phyloP scores from a whole-genome alignment of 2,797 vertebrate species.

The Crenuchus spilurus region DNA sequence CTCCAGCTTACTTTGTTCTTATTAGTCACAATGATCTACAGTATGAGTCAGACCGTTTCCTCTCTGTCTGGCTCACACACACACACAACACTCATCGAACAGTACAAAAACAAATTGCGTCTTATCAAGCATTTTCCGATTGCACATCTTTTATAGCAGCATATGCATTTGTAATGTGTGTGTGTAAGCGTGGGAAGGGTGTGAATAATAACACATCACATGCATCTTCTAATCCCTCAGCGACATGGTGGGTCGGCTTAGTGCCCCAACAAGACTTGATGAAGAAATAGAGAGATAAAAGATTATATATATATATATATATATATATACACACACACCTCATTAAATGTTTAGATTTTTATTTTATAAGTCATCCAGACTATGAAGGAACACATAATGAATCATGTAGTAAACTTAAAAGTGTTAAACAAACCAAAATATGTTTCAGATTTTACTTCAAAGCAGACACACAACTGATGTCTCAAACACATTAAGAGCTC shows the following conservation, averaged over 20 bases:
- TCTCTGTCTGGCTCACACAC: not conserved
- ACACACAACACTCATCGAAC: not conserved
- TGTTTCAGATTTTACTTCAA: too few relatives aligned
- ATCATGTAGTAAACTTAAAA: too few relatives aligned
- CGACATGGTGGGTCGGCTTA: slow-evolving; percentile 1
- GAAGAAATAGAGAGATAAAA: not conserved
- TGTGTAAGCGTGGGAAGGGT: slow-evolving; percentile 19
- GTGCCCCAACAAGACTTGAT: not conserved
- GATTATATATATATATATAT: too few relatives aligned
- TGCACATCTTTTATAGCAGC: slow-evolving; percentile 19
- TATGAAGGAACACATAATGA: too few relatives aligned
- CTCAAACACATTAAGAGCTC: too few relatives aligned
- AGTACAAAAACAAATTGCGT: not conserved
- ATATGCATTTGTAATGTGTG: not conserved
- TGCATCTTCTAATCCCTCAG: slow-evolving; percentile 5
- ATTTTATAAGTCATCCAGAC: too few relatives aligned
- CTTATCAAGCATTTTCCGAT: not conserved
- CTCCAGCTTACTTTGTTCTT: not conserved
- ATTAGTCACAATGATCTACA: not conserved
- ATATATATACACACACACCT: too few relatives aligned
- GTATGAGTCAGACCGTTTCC: not conserved
- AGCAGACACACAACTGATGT: too few relatives aligned
- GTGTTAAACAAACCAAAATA: too few relatives aligned
- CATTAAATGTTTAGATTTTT: too few relatives aligned
- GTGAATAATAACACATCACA: slow-evolving; percentile 24